Conservation (phyloP, 2,797 vertebrate species). For the Chlorospingus semifuscus region DNA sequence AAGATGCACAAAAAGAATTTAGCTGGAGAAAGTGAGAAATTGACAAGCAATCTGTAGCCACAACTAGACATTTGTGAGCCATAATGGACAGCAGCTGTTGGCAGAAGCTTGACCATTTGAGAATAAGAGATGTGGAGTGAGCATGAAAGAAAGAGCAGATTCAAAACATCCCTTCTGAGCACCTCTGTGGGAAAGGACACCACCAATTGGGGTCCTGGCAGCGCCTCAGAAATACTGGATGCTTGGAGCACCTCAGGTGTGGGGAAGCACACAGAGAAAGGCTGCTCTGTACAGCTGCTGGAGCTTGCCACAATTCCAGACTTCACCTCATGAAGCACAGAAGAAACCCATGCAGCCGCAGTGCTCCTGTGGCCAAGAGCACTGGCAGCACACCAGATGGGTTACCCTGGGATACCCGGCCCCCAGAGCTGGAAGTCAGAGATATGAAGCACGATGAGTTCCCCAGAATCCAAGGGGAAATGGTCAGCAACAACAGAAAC, state of each 20-base stretch:
- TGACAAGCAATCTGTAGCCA: background rate
- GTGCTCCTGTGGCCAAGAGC: background rate
- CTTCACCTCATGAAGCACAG: background rate
- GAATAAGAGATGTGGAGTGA: background rate
- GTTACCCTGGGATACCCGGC: fast-evolving
- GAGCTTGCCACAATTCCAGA: background rate
- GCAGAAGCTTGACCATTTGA: background rate
- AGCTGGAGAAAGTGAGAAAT: background rate
- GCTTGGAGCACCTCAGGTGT: background rate
- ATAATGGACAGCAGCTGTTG: background rate
- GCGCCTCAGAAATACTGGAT: background rate
- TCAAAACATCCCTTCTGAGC: background rate
- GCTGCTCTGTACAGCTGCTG: background rate
- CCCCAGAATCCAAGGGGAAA: background rate
- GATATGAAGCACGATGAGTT: background rate
- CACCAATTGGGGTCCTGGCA: background rate
- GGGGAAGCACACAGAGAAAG: background rate
- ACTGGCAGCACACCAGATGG: background rate
- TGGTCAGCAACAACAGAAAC: background rate
- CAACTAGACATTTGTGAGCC: background rate
- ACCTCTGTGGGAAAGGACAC: background rate
- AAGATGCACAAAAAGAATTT: background rate
- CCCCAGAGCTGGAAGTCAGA: background rate
- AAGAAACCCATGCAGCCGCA: background rate
- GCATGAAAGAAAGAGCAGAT: background rate